A percentile compares a stretch with the other conserved stretches of the same genome.
phyloP scores from a whole-genome alignment of 2,888 invertebrate genomes.

The Drosophila pseudotalamancana region DNA sequence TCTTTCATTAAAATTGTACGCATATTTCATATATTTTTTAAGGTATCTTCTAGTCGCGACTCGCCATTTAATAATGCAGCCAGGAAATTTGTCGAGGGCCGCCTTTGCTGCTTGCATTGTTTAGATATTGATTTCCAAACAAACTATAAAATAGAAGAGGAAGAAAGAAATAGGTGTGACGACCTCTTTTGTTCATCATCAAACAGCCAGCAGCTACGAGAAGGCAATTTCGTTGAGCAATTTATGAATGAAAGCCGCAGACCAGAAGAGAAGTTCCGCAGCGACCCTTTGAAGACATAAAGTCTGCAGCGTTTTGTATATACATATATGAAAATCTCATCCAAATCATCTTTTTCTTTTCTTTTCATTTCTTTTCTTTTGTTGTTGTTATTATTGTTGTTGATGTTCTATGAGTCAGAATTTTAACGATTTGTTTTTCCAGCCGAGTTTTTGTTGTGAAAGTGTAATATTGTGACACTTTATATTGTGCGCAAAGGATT shows the following conservation, averaged over 20 bases:
- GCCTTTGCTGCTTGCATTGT: slow-evolving; percentile 49
- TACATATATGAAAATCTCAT: slow-evolving; percentile 15
- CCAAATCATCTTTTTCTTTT: slow-evolving; percentile 14
- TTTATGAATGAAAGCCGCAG: slow-evolving; percentile 69
- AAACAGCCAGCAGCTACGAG: slow-evolving; percentile 28
- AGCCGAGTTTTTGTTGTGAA: slow-evolving; percentile 64
- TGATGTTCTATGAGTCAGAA: slow-evolving; percentile 53
- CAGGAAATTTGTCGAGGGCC: slow-evolving; percentile 54
- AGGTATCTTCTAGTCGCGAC: neutral
- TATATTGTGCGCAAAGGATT: slow-evolving; percentile 77
- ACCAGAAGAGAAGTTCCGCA: slow-evolving; percentile 12
- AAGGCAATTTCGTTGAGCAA: slow-evolving; percentile 62
- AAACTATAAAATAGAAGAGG: slow-evolving; percentile 11
- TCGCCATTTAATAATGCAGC: slow-evolving; percentile 5
- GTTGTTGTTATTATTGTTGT: too few species aligned
- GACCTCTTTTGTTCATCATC: slow-evolving; percentile 66
- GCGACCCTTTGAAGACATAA: slow-evolving; percentile 65
- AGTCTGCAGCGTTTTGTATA: slow-evolving; percentile 53
- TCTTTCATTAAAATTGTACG: too few species aligned
- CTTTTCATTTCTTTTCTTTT: too few species aligned
- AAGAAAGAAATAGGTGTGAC: slow-evolving; percentile 64
- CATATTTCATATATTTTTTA: too few species aligned
- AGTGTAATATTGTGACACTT: slow-evolving; percentile 83
- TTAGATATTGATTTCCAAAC: slow-evolving; percentile 63
- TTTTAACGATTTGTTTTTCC: slow-evolving; percentile 65